These are phyloP conservation scores for Lottia gigantea DNA, from an alignment of 2,888 invertebrate species.

Conservation along the genomic window DNA sequence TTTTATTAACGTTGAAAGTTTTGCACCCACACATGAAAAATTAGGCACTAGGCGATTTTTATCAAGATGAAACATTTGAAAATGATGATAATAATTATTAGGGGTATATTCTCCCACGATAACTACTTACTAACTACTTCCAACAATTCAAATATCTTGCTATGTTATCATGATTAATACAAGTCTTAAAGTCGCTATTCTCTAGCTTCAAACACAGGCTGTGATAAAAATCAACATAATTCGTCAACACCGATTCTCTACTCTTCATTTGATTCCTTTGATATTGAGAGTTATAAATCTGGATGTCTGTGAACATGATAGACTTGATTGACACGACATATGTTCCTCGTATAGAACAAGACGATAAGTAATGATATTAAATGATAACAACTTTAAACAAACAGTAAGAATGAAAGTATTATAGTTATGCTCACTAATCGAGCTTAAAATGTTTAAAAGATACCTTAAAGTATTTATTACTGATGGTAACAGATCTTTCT, in stretches of 20 bases:
- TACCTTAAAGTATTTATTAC: background rate
- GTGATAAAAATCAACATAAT: slow-evolving; percentile 7
- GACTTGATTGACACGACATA: slow-evolving; percentile 5
- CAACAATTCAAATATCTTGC: no score
- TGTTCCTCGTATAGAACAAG: background rate
- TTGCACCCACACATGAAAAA: no score
- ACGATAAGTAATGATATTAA: background rate
- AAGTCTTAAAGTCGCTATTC: slow-evolving; percentile 5
- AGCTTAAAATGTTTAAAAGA: slow-evolving; percentile 5
- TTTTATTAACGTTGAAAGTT: no score
- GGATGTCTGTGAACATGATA: slow-evolving; percentile 6
- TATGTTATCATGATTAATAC: background rate
- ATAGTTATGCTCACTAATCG: slow-evolving; percentile 5
- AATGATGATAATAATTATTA: no score
- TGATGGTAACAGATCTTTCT: no score
- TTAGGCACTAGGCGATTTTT: no score
- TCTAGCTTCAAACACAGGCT: background rate
- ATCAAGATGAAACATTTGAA: no score
- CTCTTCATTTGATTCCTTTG: slow-evolving; percentile 7
- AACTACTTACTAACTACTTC: no score
- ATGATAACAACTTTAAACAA: background rate
- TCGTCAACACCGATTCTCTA: slow-evolving; percentile 1
- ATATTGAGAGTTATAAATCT: slow-evolving; percentile 4
- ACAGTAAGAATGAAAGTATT: slow-evolving; percentile 1
- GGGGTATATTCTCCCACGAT: no score